A percentile compares a stretch with the other conserved stretches of the same genome.
phyloP scores from a whole-genome alignment of 2,113 vertebrate species.

The Proteles cristata region DNA sequence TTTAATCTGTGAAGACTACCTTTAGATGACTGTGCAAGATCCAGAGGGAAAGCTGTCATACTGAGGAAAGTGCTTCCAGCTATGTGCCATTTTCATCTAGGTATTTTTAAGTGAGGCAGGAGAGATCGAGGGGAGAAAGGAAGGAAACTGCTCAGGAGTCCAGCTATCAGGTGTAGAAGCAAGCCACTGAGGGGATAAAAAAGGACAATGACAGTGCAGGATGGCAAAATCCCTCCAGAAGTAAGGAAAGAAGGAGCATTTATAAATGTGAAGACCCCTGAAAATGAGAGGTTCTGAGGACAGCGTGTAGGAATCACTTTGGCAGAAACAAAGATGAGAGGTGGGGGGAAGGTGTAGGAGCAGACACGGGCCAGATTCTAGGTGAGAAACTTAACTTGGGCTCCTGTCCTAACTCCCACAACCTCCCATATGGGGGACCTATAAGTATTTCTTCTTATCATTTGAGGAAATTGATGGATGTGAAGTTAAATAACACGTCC shows the following conservation, averaged over 20 bases:
- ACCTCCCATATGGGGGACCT: not conserved
- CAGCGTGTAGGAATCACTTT: not conserved
- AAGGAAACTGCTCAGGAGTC: not conserved
- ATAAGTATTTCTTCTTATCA: not conserved
- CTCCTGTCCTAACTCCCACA: not conserved
- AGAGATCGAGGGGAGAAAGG: not conserved
- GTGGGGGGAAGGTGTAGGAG: not conserved
- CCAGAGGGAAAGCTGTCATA: not conserved
- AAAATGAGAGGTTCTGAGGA: not conserved
- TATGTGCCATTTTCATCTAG: not conserved
- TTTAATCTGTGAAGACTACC: constrained; percentile 31
- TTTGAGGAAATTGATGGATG: not conserved
- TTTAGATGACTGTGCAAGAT: not conserved
- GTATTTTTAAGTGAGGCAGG: not conserved
- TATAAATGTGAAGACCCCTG: not conserved
- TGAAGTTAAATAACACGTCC: not conserved
- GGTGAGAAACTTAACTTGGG: too few relatives aligned
- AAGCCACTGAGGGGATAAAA: not conserved
- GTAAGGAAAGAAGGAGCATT: not conserved
- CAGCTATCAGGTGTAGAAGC: not conserved
- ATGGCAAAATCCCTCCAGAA: not conserved
- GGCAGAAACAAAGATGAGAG: not conserved
- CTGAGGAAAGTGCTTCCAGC: not conserved
- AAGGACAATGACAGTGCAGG: not conserved
- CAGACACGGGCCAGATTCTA: not conserved